These are phyloP conservation scores for Parotia lawesii DNA, from an alignment of 2,113 vertebrate genomes.

Conservation along the genomic window DNA sequence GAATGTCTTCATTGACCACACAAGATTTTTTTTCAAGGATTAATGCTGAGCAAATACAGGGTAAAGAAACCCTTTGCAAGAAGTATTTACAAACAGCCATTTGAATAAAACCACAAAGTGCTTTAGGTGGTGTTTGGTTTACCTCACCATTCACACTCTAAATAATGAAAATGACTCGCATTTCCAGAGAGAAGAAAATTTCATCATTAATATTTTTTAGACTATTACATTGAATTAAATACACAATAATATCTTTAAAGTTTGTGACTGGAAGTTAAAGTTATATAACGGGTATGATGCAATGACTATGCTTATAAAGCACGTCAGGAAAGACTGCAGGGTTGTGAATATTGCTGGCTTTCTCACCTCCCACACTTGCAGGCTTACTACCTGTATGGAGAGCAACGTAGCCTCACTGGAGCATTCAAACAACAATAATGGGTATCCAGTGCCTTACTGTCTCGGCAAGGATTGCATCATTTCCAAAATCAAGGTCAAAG, in stretches of 20 bases:
- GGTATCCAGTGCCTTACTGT: background rate
- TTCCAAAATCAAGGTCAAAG: background rate
- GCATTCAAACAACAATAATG: background rate
- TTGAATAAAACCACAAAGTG: conserved; percentile 60
- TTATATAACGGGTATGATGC: background rate
- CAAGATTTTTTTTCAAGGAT: background rate
- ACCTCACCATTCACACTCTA: conserved; percentile 43
- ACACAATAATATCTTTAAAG: background rate
- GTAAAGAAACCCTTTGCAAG: conserved; percentile 38
- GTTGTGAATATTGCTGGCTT: background rate
- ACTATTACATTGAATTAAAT: background rate
- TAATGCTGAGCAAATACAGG: conserved; percentile 46
- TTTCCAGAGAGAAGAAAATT: background rate
- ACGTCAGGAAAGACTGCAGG: background rate
- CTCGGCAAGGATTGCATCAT: background rate
- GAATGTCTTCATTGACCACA: conserved; percentile 23
- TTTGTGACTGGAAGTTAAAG: background rate
- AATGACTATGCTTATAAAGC: background rate
- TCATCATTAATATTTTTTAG: background rate
- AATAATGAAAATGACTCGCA: conserved; percentile 45
- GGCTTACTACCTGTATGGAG: background rate
- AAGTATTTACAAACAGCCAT: conserved; percentile 61
- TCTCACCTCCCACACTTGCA: background rate
- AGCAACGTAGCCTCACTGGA: background rate
- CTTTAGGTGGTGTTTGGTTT: conserved; percentile 43